A percentile compares a stretch with the other conserved stretches of the same genome.
These are phyloP conservation scores for Siniperca knerii DNA, from an alignment of 2,113 vertebrate genomes.

Conservation along the genomic window DNA sequence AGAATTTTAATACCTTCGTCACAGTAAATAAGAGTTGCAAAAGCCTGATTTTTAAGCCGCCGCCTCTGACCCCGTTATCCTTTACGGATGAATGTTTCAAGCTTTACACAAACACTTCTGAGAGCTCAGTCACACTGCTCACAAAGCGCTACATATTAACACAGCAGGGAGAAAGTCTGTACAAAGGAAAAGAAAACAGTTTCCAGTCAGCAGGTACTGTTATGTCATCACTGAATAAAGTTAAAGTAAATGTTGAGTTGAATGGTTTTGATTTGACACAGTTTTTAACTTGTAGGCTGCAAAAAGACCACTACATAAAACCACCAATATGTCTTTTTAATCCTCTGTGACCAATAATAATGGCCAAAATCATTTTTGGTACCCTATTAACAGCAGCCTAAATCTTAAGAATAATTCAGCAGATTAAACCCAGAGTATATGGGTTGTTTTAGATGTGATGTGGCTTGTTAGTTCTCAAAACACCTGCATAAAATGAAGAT, in stretches of 20 bases:
- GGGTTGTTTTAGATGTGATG: neutral
- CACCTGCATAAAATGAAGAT: neutral
- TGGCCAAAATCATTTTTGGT: too few relatives aligned
- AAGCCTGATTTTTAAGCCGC: slow-evolving; percentile 3
- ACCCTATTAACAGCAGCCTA: too few relatives aligned
- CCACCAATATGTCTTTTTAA: neutral
- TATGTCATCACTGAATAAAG: neutral
- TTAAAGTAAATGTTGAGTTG: neutral
- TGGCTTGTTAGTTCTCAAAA: neutral
- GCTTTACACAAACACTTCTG: slow-evolving; percentile 41
- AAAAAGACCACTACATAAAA: neutral
- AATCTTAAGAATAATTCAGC: too few relatives aligned
- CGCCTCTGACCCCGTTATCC: slow-evolving; percentile 20
- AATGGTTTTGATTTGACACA: neutral
- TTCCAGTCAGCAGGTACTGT: slow-evolving; percentile 27
- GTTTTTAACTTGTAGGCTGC: neutral
- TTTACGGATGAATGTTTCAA: slow-evolving; percentile 28
- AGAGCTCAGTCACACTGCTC: slow-evolving; percentile 10
- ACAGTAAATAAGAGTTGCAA: neutral
- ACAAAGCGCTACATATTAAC: slow-evolving; percentile 19
- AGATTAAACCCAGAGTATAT: neutral
- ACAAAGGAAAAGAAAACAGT: slow-evolving; percentile 45
- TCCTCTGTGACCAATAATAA: too few relatives aligned
- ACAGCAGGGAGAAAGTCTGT: slow-evolving; percentile 39
- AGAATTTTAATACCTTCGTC: neutral